Percentiles rank a stretch among this genome's conserved stretches.
Evolutionary conservation across 2,888 invertebrate species (phyloP).

Genomic region (Sepioteuthis lessoniana): DNA sequence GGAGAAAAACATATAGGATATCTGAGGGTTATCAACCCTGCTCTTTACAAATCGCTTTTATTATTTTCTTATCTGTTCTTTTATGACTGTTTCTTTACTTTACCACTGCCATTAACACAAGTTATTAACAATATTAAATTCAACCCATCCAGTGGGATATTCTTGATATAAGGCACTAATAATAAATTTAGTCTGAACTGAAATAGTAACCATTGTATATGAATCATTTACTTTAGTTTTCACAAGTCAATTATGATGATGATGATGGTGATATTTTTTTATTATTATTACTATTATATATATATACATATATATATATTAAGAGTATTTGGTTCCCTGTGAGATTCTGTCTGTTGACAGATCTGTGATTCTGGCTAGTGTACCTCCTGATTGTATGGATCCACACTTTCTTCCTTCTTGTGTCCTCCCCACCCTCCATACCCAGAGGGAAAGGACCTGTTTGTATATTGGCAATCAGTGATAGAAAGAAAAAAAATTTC

Average conservation of each 20-base stretch:
- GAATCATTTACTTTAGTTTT: neutral
- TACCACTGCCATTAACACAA: neutral
- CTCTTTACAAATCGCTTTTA: neutral
- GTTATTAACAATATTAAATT: neutral
- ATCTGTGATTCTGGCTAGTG: constrained; percentile 33
- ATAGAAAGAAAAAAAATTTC: neutral
- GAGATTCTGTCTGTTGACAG: neutral
- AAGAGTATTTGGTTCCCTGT: neutral
- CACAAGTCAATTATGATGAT: neutral
- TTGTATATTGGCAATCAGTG: neutral
- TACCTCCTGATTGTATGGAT: neutral
- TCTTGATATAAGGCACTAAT: too few relatives aligned
- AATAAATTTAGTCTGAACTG: neutral
- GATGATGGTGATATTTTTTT: neutral
- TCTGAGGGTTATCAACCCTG: too few relatives aligned
- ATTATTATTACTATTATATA: too few relatives aligned
- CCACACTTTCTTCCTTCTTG: neutral
- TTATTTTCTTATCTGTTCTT: neutral
- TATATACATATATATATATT: too few relatives aligned
- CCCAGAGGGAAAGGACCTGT: neutral
- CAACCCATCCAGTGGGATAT: neutral
- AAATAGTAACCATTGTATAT: neutral
- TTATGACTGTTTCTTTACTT: neutral
- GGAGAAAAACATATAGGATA: too few relatives aligned
- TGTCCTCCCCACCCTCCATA: neutral